Conservation (phyloP, 2,797 vertebrate species). For the Ibycter americanus region DNA sequence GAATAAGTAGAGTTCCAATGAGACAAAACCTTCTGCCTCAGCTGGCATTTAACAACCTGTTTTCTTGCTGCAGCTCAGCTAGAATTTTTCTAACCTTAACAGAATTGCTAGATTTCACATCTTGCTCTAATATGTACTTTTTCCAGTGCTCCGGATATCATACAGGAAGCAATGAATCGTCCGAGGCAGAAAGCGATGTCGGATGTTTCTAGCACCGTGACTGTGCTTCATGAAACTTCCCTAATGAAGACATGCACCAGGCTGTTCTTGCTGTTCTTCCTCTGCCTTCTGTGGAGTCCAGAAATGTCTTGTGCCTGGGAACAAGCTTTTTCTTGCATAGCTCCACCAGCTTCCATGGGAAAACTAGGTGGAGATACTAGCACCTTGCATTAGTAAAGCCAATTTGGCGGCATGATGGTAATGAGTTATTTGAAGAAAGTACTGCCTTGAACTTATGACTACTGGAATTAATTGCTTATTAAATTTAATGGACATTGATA, state of each 20-base stretch:
- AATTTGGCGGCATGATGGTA: background rate
- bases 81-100: constrained; percentile 70
- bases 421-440: background rate
- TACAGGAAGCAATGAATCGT: background rate
- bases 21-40: constrained; percentile 77
- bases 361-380: background rate
- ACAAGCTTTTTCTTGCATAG: background rate
- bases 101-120: constrained; percentile 54
- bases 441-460: background rate
- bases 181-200: background rate
- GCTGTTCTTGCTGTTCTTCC: background rate
- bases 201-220: background rate
- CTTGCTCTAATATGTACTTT: constrained; percentile 29
- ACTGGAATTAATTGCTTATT: background rate
- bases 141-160: background rate
- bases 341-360: background rate
- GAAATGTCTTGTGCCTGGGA: background rate
- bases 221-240: background rate
- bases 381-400: rapidly evolving
- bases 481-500: background rate
- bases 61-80: constrained; percentile 71
- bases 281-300: background rate
- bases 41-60: constrained; percentile 78
- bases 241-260: background rate
- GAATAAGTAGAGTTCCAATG: constrained; percentile 73